Evolutionary conservation across 2,888 invertebrate genomes (phyloP).

Genomic region (Dichetophora obliterata): DNA sequence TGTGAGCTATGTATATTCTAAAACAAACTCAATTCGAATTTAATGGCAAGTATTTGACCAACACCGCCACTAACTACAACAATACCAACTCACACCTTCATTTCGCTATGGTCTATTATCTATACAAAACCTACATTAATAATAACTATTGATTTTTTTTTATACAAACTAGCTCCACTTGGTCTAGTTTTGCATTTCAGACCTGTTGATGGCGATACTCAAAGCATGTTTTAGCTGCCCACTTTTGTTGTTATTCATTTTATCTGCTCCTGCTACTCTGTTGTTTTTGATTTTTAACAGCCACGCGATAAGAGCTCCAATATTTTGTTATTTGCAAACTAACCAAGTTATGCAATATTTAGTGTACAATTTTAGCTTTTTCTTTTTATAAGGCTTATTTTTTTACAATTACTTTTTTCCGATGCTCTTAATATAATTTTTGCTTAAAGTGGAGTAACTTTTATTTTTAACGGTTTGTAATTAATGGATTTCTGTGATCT

Average conservation of each 20-base stretch:
- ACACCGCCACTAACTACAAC: too few species aligned
- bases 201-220: background rate
- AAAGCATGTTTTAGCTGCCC: too few species aligned
- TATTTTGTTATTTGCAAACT: background rate
- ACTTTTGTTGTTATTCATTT: slow-evolving; percentile 1
- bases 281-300: slow-evolving; percentile 2
- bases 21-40: too few species aligned
- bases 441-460: slow-evolving; percentile 16
- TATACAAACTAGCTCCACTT: background rate
- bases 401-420: background rate
- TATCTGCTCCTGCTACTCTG: background rate
- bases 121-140: too few species aligned
- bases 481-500: slow-evolving; percentile 6
- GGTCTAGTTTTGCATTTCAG: background rate
- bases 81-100: background rate
- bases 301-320: background rate
- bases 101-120: too few species aligned
- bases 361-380: background rate
- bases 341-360: slow-evolving; percentile 7
- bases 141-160: too few species aligned
- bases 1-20: too few species aligned
- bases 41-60: too few species aligned
- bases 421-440: background rate
- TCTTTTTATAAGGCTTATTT: background rate
- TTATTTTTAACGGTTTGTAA: slow-evolving; percentile 6